Base-by-base conservation (phyloP, 2,797 vertebrate genomes). In the Fringilla coelebs region DNA sequence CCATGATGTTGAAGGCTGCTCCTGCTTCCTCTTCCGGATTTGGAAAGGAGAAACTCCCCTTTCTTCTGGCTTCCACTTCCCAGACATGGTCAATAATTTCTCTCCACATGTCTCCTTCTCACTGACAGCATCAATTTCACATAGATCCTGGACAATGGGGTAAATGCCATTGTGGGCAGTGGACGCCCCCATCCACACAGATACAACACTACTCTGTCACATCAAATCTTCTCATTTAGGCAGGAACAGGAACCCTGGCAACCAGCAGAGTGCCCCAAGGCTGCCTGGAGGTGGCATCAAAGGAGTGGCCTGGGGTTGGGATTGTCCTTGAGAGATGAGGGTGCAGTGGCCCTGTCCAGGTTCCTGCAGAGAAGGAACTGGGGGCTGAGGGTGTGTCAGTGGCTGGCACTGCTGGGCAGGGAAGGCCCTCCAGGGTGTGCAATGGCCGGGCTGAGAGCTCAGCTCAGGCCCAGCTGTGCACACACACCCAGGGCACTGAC, bases 81-180 rank as follows among this genome's bases (percentile, higher is more conserved):
- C 32, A 10, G 9, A 24, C 21, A n/a, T 1, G 1, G 6, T 15
- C 6, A 22, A n/a, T 6, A 2, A 1, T 15, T n/a, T 54, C 14
- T 22, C 9, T n/a, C 32, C 13, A n/a, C 1, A 2, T 55, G 4
- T 4, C 32, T 7, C 32, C 22, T 10, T 55, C 6, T 55, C 21
- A 15, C 5, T n/a, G 54, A n/a, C 13, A 22, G 13, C 1, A n/a
- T 10, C 6, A 7, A 10, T n/a, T 55, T n/a, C 20, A 9, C 54
- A 55, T 4, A n/a, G 20, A 6, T 55, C 32, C 13, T 10, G 54
- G 26, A 5, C 9, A 21, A n/a, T n/a, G n/a, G n/a, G n/a, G n/a
- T n/a, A n/a, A n/a, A n/a, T n/a, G n/a, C n/a, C n/a, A n/a, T n/a
- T n/a, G n/a, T n/a, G n/a, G n/a, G n/a, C n/a, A n/a, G n/a, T n/a